These are phyloP conservation scores for Xenopus petersii DNA, from an alignment of 2,797 vertebrate species.

Conservation along the genomic window DNA sequence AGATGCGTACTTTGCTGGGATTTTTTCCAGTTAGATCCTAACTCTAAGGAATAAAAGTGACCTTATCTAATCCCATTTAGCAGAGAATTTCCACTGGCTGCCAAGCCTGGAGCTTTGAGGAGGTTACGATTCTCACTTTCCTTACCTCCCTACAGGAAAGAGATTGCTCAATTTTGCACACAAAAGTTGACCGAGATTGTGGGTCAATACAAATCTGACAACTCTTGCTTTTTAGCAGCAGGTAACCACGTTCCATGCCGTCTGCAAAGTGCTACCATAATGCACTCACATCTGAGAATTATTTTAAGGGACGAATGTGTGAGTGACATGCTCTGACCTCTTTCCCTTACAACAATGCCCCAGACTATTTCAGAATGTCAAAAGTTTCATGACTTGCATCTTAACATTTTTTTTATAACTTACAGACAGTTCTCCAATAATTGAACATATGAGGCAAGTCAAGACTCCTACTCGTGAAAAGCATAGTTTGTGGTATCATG, in stretches of 20 bases:
- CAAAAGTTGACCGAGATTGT: constrained; percentile 10
- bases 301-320: constrained; percentile 1
- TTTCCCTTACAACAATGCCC: background rate
- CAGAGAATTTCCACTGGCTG: background rate
- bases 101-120: background rate
- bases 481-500: too few species aligned
- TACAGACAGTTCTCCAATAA: too few species aligned
- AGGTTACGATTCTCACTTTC: background rate
- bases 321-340: constrained; percentile 2
- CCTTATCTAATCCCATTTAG: background rate
- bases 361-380: background rate
- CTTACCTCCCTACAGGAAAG: constrained; percentile 1
- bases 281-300: background rate
- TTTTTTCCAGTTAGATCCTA: background rate
- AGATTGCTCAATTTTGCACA: background rate
- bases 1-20: background rate
- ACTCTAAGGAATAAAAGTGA: background rate
- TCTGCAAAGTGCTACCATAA: background rate
- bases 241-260: background rate
- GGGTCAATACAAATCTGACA: constrained; percentile 16
- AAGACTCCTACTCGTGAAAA: too few species aligned
- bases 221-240: constrained; percentile 13
- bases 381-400: background rate
- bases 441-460: too few species aligned
- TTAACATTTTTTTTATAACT: too few species aligned